Percentiles rank a stretch among this genome's conserved stretches.
These are phyloP conservation scores for human (Homo sapiens) DNA, from an alignment of 2,113 vertebrate genomes.

Conservation along the genomic window DNA sequence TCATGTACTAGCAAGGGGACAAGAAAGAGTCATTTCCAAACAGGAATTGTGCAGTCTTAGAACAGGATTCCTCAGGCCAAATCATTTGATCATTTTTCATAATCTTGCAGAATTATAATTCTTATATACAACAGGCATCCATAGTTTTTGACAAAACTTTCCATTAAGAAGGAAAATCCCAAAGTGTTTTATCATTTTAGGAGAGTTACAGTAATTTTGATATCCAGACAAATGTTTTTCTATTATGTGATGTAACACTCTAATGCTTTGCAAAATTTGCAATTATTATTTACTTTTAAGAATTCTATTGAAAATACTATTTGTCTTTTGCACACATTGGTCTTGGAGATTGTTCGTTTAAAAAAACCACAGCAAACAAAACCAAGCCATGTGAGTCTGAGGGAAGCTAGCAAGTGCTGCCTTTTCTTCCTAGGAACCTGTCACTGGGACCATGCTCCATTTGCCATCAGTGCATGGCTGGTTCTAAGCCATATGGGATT, in stretches of 20 bases:
- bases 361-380: neutral
- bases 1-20: neutral
- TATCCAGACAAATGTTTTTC: neutral
- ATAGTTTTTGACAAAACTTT: neutral
- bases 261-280: neutral
- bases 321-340: neutral
- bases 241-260: neutral
- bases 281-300: neutral
- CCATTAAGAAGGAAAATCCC: neutral
- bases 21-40: neutral
- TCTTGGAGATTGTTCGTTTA: neutral
- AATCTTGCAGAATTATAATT: neutral
- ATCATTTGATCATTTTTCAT: neutral
- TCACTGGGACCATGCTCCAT: neutral
- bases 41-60: neutral
- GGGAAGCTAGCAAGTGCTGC: neutral
- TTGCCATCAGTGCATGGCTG: neutral
- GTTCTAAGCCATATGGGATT: neutral
- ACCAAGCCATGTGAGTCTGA: neutral
- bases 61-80: neutral
- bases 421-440: neutral
- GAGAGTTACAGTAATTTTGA: neutral
- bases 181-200: neutral
- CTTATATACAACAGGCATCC: neutral
- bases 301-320: neutral